Conservation (phyloP, 2,113 vertebrate species). For the Okapia johnstoni region DNA sequence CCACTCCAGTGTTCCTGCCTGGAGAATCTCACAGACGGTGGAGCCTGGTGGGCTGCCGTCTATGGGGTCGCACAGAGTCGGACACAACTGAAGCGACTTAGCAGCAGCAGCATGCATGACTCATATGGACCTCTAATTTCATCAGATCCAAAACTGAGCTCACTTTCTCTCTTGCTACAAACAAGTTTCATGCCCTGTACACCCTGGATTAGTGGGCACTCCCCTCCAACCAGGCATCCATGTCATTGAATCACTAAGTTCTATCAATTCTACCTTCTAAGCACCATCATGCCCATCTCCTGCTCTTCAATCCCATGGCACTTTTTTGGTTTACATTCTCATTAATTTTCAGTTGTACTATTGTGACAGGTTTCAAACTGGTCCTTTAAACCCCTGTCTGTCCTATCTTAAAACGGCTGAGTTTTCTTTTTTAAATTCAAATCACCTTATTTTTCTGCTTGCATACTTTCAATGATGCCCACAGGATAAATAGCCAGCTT, state of each 20-base stretch:
- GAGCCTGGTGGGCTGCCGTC: too few relatives aligned
- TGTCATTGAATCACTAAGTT: background rate
- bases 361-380: background rate
- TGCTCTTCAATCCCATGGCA: background rate
- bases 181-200: background rate
- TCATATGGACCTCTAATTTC: background rate
- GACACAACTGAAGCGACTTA: too few relatives aligned
- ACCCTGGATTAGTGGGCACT: fast-evolving
- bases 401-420: background rate
- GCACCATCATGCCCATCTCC: too few relatives aligned
- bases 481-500: background rate
- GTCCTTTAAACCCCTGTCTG: background rate
- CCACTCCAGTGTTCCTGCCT: too few relatives aligned
- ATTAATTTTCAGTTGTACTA: background rate
- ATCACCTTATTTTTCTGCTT: background rate
- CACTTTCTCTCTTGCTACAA: background rate
- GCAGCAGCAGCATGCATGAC: too few relatives aligned
- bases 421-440: background rate
- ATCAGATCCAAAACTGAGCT: background rate
- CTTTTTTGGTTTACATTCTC: background rate
- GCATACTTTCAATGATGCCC: background rate
- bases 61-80: too few relatives aligned
- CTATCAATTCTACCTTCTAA: background rate
- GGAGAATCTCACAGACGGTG: too few relatives aligned
- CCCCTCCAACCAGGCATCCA: background rate